These are phyloP conservation scores for Formica exsecta DNA, from an alignment of 1,140 invertebrate species.

Conservation along the genomic window DNA sequence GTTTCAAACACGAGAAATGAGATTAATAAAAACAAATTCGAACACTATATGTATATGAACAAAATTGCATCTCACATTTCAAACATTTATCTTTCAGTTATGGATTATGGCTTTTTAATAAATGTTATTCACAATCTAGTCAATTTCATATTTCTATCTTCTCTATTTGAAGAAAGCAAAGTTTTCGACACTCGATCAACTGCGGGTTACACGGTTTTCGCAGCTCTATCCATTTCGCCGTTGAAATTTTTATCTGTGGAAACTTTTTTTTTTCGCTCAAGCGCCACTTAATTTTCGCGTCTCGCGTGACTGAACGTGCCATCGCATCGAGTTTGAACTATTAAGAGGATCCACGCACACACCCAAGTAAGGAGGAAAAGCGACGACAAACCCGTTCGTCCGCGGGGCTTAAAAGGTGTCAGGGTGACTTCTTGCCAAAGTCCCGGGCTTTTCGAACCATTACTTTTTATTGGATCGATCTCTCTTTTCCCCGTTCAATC, in stretches of 20 bases:
- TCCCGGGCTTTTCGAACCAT: slow-evolving; percentile 76
- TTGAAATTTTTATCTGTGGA: slow-evolving; percentile 69
- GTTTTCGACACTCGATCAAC: slow-evolving; percentile 5
- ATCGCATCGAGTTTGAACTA: slow-evolving; percentile 76
- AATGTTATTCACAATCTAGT: background rate
- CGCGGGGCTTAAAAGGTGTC: slow-evolving; percentile 82
- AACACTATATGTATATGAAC: too few species aligned
- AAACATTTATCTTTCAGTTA: background rate
- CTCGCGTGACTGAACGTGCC: slow-evolving; percentile 76
- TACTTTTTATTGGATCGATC: slow-evolving; percentile 77
- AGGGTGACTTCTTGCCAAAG: slow-evolving; percentile 81
- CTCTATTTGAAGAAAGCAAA: background rate
- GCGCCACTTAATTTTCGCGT: slow-evolving; percentile 73
- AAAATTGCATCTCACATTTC: background rate
- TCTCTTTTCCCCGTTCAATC: slow-evolving; percentile 13
- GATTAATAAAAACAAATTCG: background rate
- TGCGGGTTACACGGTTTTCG: background rate
- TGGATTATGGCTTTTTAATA: background rate
- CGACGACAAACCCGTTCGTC: slow-evolving; percentile 68
- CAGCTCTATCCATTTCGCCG: slow-evolving; percentile 3
- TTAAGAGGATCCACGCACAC: slow-evolving; percentile 63
- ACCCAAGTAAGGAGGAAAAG: slow-evolving; percentile 66
- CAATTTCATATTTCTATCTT: background rate
- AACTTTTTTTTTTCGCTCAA: slow-evolving; percentile 60
- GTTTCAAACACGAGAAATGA: background rate